These are phyloP conservation scores for Hybognathus amarus DNA, from an alignment of 2,797 vertebrate species.

Conservation along the genomic window DNA sequence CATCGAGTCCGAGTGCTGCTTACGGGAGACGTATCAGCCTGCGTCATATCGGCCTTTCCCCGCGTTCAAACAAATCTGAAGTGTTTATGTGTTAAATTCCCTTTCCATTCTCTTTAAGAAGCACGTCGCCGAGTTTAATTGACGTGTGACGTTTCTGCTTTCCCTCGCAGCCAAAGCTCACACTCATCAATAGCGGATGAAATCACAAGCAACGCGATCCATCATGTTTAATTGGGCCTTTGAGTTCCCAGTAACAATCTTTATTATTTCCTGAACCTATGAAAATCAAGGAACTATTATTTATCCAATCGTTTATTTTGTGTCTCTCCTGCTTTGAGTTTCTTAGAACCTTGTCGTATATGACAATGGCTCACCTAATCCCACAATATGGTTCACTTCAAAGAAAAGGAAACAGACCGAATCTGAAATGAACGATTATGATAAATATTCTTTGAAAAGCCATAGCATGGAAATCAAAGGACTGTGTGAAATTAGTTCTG, in stretches of 20 bases:
- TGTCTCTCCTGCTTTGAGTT: background rate
- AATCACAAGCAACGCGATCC: conserved; percentile 29
- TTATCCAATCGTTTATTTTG: background rate
- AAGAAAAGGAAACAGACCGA: background rate
- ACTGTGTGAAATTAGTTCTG: conserved; percentile 33
- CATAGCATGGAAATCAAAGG: conserved; percentile 7
- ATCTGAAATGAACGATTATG: background rate
- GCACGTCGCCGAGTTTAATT: conserved; percentile 14
- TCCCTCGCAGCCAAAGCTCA: conserved; percentile 20
- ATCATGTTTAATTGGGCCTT: conserved; percentile 33
- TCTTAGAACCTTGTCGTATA: background rate
- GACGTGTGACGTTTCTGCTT: conserved; percentile 18
- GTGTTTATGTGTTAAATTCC: conserved; percentile 39
- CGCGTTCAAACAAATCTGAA: conserved; percentile 24
- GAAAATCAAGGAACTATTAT: background rate
- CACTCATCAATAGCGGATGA: conserved; percentile 34
- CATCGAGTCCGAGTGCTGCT: conserved; percentile 66
- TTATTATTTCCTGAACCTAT: background rate
- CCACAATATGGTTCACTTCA: conserved; percentile 1
- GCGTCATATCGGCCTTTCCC: conserved; percentile 7
- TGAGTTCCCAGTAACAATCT: conserved; percentile 23
- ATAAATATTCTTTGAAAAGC: conserved; percentile 24
- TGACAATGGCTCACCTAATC: background rate
- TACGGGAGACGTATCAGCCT: conserved; percentile 26
- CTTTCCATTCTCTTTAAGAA: conserved; percentile 25